Evolutionary conservation across 2,113 vertebrate species (phyloP).

Genomic region (Cyanocitta stelleri): DNA sequence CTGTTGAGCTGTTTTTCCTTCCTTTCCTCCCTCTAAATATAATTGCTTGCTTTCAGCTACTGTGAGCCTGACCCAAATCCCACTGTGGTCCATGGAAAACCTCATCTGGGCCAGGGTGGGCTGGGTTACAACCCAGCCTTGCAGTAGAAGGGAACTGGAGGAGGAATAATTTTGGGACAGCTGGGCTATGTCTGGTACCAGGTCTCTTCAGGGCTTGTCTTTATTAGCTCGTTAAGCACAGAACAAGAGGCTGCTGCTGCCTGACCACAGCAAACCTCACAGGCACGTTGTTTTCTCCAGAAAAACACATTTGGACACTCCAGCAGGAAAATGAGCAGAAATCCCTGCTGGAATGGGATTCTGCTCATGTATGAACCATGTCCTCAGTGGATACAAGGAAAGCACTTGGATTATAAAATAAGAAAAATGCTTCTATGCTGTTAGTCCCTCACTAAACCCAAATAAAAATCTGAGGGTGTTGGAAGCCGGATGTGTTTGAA

Average conservation of each 20-base stretch:
- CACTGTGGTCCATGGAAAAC: not conserved
- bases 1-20: constrained; percentile 41
- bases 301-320: not conserved
- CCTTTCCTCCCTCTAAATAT: not conserved
- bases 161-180: not conserved
- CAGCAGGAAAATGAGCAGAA: not conserved
- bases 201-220: not conserved
- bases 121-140: not conserved
- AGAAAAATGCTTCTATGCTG: not conserved
- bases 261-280: not conserved
- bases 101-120: not conserved
- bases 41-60: constrained; percentile 15
- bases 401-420: not conserved
- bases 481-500: not conserved
- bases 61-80: not conserved
- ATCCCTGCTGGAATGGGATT: not conserved
- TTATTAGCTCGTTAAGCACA: not conserved
- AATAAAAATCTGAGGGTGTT: not conserved
- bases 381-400: not conserved
- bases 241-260: not conserved
- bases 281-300: not conserved
- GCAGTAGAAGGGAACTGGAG: not conserved
- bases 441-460: not conserved
- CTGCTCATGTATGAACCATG: fast-evolving
- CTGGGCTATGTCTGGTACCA: constrained; percentile 14